Conservation (phyloP, 2,888 invertebrate species). For the Hirtodrosophila confusa region DNA sequence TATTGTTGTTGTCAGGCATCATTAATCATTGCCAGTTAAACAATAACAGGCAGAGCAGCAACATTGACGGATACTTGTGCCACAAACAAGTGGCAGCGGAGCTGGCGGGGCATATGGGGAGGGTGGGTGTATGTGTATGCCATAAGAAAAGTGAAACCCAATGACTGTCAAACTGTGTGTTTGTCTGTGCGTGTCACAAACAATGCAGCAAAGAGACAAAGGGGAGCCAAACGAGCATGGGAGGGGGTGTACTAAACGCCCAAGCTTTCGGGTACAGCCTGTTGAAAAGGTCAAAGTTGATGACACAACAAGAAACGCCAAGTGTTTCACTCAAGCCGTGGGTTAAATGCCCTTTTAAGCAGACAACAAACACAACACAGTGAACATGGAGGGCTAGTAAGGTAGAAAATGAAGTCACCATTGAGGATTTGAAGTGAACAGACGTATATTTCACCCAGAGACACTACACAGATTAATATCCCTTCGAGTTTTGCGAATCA, state of each 20-base stretch:
- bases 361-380: not conserved
- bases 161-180: slow-evolving; percentile 56
- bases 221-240: slow-evolving; percentile 1
- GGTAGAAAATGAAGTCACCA: too few species aligned
- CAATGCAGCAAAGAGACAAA: slow-evolving; percentile 14
- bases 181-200: slow-evolving; percentile 25
- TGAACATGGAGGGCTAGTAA: too few species aligned
- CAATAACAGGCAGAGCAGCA: slow-evolving; percentile 57
- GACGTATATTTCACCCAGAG: too few species aligned
- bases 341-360: slow-evolving; percentile 7
- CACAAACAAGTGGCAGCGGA: slow-evolving; percentile 12
- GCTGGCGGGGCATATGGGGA: slow-evolving; percentile 44
- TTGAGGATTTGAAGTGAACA: too few species aligned
- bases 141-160: slow-evolving; percentile 63
- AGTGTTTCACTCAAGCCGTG: not conserved
- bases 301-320: slow-evolving; percentile 30
- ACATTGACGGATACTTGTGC: slow-evolving; percentile 40
- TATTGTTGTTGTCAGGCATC: slow-evolving; percentile 40
- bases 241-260: slow-evolving; percentile 4
- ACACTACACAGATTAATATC: too few species aligned
- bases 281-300: slow-evolving; percentile 68
- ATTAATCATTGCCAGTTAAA: slow-evolving; percentile 75
- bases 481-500: too few species aligned
- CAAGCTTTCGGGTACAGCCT: slow-evolving; percentile 42
- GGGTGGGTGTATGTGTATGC: not conserved